Evolutionary conservation across 2,113 vertebrate genomes (phyloP).

Genomic region (Crotalus horridus): DNA sequence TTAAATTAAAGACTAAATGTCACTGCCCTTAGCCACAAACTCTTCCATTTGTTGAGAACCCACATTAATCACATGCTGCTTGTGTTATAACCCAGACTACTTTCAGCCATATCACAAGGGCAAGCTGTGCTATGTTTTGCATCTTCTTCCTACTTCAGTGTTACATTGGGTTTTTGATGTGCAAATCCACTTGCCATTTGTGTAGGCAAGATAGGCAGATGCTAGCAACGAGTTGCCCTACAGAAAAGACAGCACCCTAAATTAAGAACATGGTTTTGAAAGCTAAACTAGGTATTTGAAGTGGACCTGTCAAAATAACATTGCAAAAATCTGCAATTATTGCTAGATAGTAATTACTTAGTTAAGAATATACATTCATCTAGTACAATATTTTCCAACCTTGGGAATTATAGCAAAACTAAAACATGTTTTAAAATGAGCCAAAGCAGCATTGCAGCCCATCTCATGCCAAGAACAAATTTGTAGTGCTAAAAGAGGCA

Average conservation of each 20-base stretch:
- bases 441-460: background rate
- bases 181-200: background rate
- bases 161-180: background rate
- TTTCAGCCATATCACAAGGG: background rate
- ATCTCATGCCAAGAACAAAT: background rate
- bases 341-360: background rate
- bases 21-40: background rate
- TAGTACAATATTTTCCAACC: background rate
- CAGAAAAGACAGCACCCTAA: background rate
- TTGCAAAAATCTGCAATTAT: background rate
- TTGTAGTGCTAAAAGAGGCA: background rate
- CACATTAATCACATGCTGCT: background rate
- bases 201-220: background rate
- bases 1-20: background rate
- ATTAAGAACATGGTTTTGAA: background rate
- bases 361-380: background rate
- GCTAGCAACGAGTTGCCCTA: background rate
- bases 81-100: background rate
- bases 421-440: background rate
- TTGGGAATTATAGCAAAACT: background rate
- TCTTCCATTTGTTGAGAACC: background rate
- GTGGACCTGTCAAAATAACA: background rate
- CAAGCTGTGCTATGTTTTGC: background rate
- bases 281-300: background rate
- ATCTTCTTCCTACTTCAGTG: background rate